A percentile compares a stretch with the other conserved stretches of the same genome.
phyloP scores from a whole-genome alignment of 2,888 invertebrate genomes.

The Zootermopsis nevadensis region DNA sequence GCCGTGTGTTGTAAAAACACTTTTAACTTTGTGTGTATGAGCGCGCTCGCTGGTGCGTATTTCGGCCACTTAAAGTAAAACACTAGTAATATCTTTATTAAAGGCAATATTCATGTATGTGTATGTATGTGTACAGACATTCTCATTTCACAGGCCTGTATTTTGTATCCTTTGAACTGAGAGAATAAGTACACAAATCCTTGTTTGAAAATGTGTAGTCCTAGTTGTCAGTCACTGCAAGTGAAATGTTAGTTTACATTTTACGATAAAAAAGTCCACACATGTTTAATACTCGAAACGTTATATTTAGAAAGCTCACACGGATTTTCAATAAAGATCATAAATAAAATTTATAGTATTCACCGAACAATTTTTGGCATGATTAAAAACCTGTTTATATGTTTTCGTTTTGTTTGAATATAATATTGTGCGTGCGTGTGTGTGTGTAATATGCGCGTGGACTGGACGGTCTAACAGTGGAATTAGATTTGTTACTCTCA shows the following conservation, averaged over 20 bases:
- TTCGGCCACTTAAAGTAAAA: no score
- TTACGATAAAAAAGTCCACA: background rate
- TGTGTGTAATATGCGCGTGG: background rate
- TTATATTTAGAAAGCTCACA: background rate
- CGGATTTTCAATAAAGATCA: background rate
- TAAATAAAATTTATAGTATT: background rate
- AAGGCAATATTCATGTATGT: no score
- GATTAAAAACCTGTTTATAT: background rate
- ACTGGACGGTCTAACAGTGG: conserved; percentile 11
- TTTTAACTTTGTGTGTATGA: no score
- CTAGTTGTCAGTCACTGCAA: background rate
- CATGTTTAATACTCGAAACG: background rate
- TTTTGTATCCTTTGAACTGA: no score
- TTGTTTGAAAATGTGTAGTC: no score
- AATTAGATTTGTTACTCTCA: conserved; percentile 36
- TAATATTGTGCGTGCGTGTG: background rate
- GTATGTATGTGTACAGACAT: no score
- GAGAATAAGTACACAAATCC: no score
- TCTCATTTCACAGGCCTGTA: no score
- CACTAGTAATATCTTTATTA: no score
- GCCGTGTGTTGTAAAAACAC: no score
- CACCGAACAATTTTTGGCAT: background rate
- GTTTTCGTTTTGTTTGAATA: conserved; percentile 8
- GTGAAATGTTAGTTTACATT: background rate
- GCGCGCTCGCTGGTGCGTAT: no score